These are phyloP conservation scores for Drosophila malerkotliana DNA, from an alignment of 1,140 invertebrate genomes.

Conservation along the genomic window DNA sequence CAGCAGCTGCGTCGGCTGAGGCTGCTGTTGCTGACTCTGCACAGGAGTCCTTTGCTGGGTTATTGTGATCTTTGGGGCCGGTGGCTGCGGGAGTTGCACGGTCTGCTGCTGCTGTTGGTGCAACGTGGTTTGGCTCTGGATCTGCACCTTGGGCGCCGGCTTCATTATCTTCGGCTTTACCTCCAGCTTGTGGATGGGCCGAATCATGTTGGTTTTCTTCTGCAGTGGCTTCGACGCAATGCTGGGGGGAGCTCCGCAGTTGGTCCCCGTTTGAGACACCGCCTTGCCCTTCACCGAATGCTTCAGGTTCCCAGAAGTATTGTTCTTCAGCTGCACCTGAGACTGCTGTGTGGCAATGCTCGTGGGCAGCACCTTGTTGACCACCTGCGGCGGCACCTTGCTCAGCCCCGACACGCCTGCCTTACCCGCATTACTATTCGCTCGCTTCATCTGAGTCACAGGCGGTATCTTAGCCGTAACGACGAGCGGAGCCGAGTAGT, in stretches of 20 bases:
- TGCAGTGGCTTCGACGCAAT: constrained; percentile 72
- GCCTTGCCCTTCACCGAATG: constrained; percentile 23
- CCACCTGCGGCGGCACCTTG: constrained; percentile 69
- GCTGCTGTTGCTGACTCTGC: constrained; percentile 19
- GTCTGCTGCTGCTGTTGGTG: constrained; percentile 31
- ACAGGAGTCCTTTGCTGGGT: constrained; percentile 39
- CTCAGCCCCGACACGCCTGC: constrained; percentile 44
- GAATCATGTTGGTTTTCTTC: constrained; percentile 71
- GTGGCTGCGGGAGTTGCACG: constrained; percentile 14
- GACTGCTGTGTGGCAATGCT: constrained; percentile 54
- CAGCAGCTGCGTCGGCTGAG: constrained; percentile 23
- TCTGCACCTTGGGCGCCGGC: constrained; percentile 43
- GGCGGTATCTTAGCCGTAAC: constrained; percentile 68
- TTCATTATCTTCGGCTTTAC: constrained; percentile 81
- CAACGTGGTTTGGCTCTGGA: constrained; percentile 25
- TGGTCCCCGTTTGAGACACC: constrained; percentile 52
- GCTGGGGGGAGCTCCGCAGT: constrained; percentile 64
- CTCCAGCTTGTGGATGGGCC: constrained; percentile 77
- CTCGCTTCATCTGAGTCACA: constrained; percentile 65
- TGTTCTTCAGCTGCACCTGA: constrained; percentile 38
- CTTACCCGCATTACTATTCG: constrained; percentile 27
- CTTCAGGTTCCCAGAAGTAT: constrained; percentile 26
- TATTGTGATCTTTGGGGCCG: constrained; percentile 40
- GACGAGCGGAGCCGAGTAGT: constrained; percentile 58
- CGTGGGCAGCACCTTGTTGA: constrained; percentile 77